A percentile compares a stretch with the other conserved stretches of the same genome.
Evolutionary conservation across 1,140 invertebrate genomes (phyloP).

Genomic region (Papilio dardanus): DNA sequence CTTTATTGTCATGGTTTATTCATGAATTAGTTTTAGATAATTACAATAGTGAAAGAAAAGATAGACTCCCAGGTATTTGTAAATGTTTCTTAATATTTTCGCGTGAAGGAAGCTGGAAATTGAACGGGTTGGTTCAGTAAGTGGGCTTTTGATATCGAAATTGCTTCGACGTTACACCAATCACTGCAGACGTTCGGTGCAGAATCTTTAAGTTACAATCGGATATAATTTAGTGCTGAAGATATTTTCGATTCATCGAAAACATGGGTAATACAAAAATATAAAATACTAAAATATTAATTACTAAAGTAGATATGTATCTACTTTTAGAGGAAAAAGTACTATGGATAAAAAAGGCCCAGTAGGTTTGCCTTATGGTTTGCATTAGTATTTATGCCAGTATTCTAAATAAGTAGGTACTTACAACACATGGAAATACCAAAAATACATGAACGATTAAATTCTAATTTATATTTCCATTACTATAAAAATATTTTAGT

Average conservation of each 20-base stretch:
- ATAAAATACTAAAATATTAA: too few species aligned
- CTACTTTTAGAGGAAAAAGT: background rate
- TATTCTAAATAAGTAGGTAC: too few species aligned
- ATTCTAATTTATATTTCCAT: too few species aligned
- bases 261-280: background rate
- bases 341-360: too few species aligned
- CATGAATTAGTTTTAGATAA: background rate
- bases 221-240: background rate
- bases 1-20: background rate
- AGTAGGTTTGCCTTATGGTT: too few species aligned
- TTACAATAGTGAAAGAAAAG: background rate
- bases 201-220: slow-evolving; percentile 16
- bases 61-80: background rate
- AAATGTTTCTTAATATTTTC: background rate
- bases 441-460: too few species aligned
- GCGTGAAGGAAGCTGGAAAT: background rate
- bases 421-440: too few species aligned
- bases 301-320: too few species aligned
- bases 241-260: background rate
- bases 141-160: background rate
- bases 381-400: too few species aligned
- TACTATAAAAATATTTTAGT: background rate
- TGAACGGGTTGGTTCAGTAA: background rate
- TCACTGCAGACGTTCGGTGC: slow-evolving; percentile 8
- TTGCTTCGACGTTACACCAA: slow-evolving; percentile 11